Percentiles rank a stretch among this genome's conserved stretches.
phyloP scores from a whole-genome alignment of 1,140 invertebrate genomes.

The Pseudomyrmex cubaensis region DNA sequence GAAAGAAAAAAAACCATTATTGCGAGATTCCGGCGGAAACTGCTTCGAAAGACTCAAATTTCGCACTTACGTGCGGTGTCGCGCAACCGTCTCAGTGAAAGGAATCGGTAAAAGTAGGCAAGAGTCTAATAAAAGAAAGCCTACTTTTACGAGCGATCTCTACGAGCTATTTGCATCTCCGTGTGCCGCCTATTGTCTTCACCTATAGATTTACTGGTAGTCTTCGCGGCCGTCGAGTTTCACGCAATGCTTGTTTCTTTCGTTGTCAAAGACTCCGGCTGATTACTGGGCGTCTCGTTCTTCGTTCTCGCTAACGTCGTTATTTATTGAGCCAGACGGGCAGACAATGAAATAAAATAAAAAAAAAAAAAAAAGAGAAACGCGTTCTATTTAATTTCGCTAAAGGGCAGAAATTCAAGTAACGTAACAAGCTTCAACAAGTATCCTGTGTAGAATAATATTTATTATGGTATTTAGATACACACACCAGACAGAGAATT shows the following conservation, averaged over 20 bases:
- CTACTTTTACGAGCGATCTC: slow-evolving; percentile 40
- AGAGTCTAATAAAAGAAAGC: slow-evolving; percentile 56
- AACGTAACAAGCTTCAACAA: too few relatives aligned
- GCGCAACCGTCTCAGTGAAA: slow-evolving; percentile 62
- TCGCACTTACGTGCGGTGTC: slow-evolving; percentile 7
- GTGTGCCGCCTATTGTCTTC: neutral
- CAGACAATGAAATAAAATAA: too few relatives aligned
- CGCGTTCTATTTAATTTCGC: too few relatives aligned
- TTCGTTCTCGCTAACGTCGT: too few relatives aligned
- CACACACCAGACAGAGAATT: neutral
- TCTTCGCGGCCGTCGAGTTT: slow-evolving; percentile 8
- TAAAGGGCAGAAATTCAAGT: too few relatives aligned
- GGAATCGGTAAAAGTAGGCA: slow-evolving; percentile 49
- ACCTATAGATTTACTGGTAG: neutral
- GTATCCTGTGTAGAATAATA: too few relatives aligned
- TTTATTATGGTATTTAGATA: too few relatives aligned
- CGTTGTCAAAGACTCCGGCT: neutral
- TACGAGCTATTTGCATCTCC: slow-evolving; percentile 23
- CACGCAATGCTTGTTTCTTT: neutral
- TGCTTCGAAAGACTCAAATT: neutral
- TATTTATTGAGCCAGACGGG: too few relatives aligned
- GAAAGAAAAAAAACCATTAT: too few relatives aligned
- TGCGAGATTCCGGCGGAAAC: neutral
- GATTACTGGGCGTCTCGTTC: neutral
- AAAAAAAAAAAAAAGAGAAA: too few relatives aligned